Evolutionary conservation across 2,113 vertebrate species (phyloP).

Genomic region (Chionodraco myersi): DNA sequence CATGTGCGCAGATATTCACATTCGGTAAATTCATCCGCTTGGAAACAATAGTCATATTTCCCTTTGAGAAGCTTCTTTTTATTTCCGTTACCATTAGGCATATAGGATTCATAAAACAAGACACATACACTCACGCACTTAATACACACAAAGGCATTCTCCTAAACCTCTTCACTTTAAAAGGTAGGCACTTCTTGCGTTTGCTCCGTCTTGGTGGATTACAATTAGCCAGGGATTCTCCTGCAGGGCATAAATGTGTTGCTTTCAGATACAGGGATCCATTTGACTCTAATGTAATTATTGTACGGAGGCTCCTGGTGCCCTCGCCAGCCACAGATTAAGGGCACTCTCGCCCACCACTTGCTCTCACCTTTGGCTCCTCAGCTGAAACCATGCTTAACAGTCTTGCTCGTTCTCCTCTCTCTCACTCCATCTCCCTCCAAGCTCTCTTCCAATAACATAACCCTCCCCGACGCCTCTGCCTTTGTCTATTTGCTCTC

Average conservation of each 20-base stretch:
- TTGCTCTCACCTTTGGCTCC: slow-evolving; percentile 87
- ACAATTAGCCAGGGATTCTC: slow-evolving; percentile 86
- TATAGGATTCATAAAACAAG: slow-evolving; percentile 46
- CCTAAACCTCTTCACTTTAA: slow-evolving; percentile 76
- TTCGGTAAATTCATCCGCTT: slow-evolving; percentile 26
- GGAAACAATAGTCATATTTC: slow-evolving; percentile 51
- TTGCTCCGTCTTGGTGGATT: slow-evolving; percentile 84
- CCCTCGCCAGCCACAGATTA: slow-evolving; percentile 86
- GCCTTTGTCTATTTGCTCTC: slow-evolving; percentile 77
- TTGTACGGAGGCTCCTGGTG: slow-evolving; percentile 79
- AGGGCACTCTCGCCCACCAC: slow-evolving; percentile 82
- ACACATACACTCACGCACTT: slow-evolving; percentile 39
- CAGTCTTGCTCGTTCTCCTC: slow-evolving; percentile 66
- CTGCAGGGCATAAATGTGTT: slow-evolving; percentile 89
- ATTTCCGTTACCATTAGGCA: slow-evolving; percentile 51
- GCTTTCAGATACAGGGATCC: slow-evolving; percentile 87
- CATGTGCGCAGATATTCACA: slow-evolving; percentile 48
- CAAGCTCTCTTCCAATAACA: slow-evolving; percentile 66
- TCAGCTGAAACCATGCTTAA: slow-evolving; percentile 78
- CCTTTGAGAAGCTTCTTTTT: slow-evolving; percentile 26
- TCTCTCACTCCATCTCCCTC: slow-evolving; percentile 49
- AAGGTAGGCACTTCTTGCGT: slow-evolving; percentile 81
- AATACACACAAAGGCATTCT: slow-evolving; percentile 65
- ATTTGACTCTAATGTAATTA: slow-evolving; percentile 88
- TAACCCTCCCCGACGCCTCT: slow-evolving; percentile 72